Conservation (phyloP, 1,140 invertebrate genomes). For the Drosophila parabipectinata region DNA sequence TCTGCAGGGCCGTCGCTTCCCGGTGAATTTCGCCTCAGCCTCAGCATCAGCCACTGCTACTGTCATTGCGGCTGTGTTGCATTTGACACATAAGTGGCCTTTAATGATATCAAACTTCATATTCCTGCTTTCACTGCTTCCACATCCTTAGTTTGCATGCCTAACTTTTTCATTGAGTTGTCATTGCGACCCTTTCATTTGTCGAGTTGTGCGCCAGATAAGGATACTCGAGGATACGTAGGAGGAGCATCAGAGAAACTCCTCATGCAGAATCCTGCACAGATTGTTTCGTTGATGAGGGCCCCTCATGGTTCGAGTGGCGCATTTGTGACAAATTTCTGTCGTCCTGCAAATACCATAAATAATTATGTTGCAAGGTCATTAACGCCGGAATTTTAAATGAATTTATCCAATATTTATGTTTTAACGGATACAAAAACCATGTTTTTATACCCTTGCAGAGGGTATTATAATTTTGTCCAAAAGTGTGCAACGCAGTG, state of each 20-base stretch:
- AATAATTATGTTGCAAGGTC: constrained; percentile 36
- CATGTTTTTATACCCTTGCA: no score
- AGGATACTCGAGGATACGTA: constrained; percentile 30
- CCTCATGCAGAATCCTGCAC: constrained; percentile 12
- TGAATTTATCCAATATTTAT: no score
- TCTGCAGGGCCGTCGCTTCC: constrained; percentile 10
- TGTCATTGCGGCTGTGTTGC: constrained; percentile 55
- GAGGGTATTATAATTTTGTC: no score
- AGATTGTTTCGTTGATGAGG: constrained; percentile 16
- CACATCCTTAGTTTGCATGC: constrained; percentile 64
- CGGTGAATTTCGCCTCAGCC: constrained; percentile 16
- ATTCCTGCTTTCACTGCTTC: constrained; percentile 48
- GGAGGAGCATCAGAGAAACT: neutral
- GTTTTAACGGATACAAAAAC: no score
- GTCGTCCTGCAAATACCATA: constrained; percentile 1
- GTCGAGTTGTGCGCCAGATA: constrained; percentile 47
- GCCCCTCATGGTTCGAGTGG: constrained; percentile 18
- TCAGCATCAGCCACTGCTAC: constrained; percentile 13
- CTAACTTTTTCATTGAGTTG: constrained; percentile 70
- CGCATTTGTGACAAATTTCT: constrained; percentile 33
- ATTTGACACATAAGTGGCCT: constrained; percentile 77
- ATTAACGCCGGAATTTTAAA: constrained; percentile 8
- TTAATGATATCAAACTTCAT: constrained; percentile 76
- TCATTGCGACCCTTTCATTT: constrained; percentile 65
- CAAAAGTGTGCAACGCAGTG: no score